Base-by-base conservation (phyloP, 1,140 invertebrate genomes). In the Heliothis subflexa region DNA sequence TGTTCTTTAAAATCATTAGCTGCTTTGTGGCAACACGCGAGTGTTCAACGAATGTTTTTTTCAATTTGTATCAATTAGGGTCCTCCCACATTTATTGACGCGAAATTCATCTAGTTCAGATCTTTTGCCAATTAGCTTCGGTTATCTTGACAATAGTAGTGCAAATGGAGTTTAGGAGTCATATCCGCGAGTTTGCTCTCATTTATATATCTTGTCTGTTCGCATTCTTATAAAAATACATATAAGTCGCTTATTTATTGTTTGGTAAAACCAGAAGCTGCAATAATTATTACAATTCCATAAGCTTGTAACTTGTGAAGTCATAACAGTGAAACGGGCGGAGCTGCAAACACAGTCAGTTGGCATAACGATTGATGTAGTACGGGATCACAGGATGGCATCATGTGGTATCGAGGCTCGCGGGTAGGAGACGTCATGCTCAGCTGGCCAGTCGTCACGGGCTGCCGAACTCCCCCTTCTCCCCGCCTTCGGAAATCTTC, bases 371-470 rank as follows among this genome's bases (percentile, higher is more conserved):
- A 77, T 81, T 80, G 81, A 82, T 82, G 28, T 83, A 76, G 71
- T 80, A 85, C 83, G 78, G 83, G 83, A 86, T 88, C 83, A 85
- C 81, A 84, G 81, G 83, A 85, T 85, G 81, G 80, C 84, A 83
- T 84, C 59, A 85, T 81, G 77, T 82, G 78, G 79, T 81, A 85
- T 86, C 71, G 84, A 87, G 78, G 73, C 80, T 85, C 79, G 82
- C 80, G 79, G 85, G 80, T 86, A 88, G 84, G 86, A 90, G 85
- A 88, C 85, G 88, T 86, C 83, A 88, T 86, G 86, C 82, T 86
- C 78, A 79, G 91, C 82, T 88, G 88, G 40, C 71, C 79, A 81
- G 70, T 57, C 88, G 89, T 92, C 87, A 90, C 87, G 91, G 88
- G 76, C 85, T 88, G 86, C 40, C 85, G 89, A 86, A 28, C 87